Evolutionary conservation across 2,888 invertebrate species (phyloP).

Genomic region (Eumacrocentrus americanus): DNA sequence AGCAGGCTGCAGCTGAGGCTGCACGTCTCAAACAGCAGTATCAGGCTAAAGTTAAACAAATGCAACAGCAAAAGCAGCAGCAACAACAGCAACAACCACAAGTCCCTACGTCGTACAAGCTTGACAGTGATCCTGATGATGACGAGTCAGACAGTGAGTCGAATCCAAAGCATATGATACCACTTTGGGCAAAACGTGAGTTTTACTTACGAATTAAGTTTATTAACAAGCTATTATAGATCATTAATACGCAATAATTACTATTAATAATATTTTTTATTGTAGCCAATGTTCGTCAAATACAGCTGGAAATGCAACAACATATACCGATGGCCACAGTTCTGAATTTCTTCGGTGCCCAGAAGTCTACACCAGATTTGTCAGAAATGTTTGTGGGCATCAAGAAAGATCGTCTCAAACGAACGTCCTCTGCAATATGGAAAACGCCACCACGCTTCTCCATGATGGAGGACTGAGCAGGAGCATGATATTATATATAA

Average conservation of each 20-base stretch:
- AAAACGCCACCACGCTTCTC: conserved; percentile 73
- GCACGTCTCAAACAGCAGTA: conserved; percentile 44
- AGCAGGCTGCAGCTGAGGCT: conserved; percentile 47
- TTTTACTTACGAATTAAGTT: conserved; percentile 9
- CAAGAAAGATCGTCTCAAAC: conserved; percentile 69
- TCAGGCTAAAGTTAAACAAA: conserved; percentile 30
- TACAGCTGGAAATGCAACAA: conserved; percentile 63
- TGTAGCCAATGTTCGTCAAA: conserved; percentile 62
- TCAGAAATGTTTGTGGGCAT: conserved; percentile 72
- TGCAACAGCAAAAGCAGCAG: conserved; percentile 29
- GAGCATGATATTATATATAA: too few species aligned
- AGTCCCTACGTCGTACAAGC: conserved; percentile 45
- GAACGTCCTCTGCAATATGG: conserved; percentile 80
- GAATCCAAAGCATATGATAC: conserved; percentile 54
- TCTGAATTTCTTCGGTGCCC: conserved; percentile 66
- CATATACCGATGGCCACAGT: conserved; percentile 60
- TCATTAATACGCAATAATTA: background rate
- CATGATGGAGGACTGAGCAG: conserved; percentile 57
- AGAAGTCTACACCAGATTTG: conserved; percentile 68
- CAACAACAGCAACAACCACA: too few species aligned
- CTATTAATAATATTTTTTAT: conserved; percentile 29
- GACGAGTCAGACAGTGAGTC: conserved; percentile 55
- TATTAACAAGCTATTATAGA: too few species aligned
- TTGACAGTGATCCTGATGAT: conserved; percentile 58
- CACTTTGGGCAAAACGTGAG: conserved; percentile 54